Percentiles rank a stretch among this genome's conserved stretches.
Evolutionary conservation across 2,888 invertebrate species (phyloP).

Genomic region (Acleris laterana): DNA sequence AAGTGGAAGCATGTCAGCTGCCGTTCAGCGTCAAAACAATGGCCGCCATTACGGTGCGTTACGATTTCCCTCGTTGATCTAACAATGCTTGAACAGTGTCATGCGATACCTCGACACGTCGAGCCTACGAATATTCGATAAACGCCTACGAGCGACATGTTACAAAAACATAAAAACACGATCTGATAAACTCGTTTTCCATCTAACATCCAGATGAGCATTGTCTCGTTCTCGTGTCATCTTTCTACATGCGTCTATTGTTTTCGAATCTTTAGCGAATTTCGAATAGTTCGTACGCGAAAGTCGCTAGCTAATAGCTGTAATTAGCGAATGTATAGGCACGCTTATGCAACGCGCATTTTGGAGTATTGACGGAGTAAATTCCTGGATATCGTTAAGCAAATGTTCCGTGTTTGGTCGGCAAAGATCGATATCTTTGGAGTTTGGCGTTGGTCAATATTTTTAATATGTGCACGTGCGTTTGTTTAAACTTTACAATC

Average conservation of each 20-base stretch:
- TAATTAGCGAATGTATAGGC: constrained; percentile 20
- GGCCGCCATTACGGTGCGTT: constrained; percentile 40
- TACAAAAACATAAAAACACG: constrained; percentile 27
- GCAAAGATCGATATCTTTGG: constrained; percentile 22
- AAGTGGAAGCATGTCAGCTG: constrained; percentile 30
- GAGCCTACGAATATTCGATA: too few relatives aligned
- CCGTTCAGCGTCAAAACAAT: constrained; percentile 52
- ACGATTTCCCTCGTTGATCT: constrained; percentile 41
- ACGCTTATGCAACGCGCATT: background rate
- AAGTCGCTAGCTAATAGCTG: constrained; percentile 29
- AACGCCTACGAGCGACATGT: background rate
- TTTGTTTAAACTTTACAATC: too few relatives aligned
- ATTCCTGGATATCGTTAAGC: constrained; percentile 46
- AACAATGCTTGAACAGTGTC: constrained; percentile 29
- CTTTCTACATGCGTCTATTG: constrained; percentile 27
- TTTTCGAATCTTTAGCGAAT: constrained; percentile 27
- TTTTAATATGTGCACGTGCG: background rate
- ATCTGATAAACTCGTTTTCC: constrained; percentile 25
- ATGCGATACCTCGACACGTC: constrained; percentile 22
- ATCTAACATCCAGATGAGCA: constrained; percentile 27
- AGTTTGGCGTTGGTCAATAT: constrained; percentile 26
- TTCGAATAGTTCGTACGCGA: constrained; percentile 32
- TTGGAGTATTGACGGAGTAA: constrained; percentile 6
- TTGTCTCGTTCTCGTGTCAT: constrained; percentile 35
- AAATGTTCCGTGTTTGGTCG: constrained; percentile 43